Percentiles rank a stretch among this genome's conserved stretches.
phyloP scores from a whole-genome alignment of 2,113 vertebrate species.

The Thunnus thynnus region DNA sequence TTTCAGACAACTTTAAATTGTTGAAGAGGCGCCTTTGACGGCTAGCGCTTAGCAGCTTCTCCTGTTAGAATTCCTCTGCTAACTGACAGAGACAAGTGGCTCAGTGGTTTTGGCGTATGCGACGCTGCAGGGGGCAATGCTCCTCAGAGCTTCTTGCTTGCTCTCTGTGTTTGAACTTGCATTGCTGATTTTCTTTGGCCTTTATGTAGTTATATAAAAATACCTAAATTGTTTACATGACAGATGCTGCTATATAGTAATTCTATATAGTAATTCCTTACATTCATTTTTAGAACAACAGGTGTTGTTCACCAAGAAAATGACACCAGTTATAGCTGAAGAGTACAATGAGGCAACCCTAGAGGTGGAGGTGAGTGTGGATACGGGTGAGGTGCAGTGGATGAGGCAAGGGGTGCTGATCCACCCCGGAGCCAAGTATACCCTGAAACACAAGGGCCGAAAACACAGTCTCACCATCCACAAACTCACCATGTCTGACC shows the following conservation, averaged over 20 bases:
- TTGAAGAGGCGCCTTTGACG: constrained; percentile 72
- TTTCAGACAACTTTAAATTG: constrained; percentile 58
- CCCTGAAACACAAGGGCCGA: constrained; percentile 82
- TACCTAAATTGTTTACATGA: background rate
- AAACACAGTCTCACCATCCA: constrained; percentile 87
- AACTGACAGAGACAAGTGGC: constrained; percentile 83
- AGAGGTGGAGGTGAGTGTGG: constrained; percentile 90
- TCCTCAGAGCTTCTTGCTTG: background rate
- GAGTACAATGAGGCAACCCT: constrained; percentile 88
- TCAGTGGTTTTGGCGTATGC: constrained; percentile 7
- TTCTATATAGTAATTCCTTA: constrained; percentile 14
- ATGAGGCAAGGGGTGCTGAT: constrained; percentile 93
- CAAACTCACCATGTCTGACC: constrained; percentile 85
- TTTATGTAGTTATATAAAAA: background rate
- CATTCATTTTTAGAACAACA: constrained; percentile 86
- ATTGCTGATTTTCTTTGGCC: background rate
- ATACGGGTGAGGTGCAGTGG: constrained; percentile 91
- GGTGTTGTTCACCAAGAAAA: constrained; percentile 89
- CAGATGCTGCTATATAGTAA: background rate
- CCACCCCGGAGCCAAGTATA: constrained; percentile 86
- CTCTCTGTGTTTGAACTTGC: constrained; percentile 19
- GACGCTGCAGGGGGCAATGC: constrained; percentile 11
- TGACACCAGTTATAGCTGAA: constrained; percentile 87
- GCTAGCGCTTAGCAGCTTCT: constrained; percentile 74
- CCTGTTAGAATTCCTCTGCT: constrained; percentile 76